Conservation (phyloP, 2,113 vertebrate species). For the Epinephelus moara region DNA sequence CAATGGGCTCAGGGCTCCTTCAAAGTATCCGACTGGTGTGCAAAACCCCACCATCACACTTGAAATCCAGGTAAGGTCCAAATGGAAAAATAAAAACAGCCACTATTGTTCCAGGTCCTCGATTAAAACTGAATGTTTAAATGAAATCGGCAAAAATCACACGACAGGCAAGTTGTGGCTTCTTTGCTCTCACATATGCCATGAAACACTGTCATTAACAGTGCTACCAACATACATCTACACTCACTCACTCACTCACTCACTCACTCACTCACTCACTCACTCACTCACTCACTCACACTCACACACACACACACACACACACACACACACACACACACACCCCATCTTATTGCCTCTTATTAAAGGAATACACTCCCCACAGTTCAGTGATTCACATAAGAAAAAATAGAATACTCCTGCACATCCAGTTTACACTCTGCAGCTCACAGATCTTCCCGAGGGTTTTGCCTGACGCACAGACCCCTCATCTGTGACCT, state of each 20-base stretch:
- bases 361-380: conserved; percentile 19
- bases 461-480: not conserved
- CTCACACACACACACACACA: not conserved
- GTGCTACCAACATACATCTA: not conserved
- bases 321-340: conserved; percentile 10
- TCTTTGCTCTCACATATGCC: conserved; percentile 1
- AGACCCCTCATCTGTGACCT: conserved; percentile 21
- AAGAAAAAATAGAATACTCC: conserved; percentile 44
- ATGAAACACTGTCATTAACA: conserved; percentile 20
- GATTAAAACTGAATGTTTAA: conserved; percentile 9
- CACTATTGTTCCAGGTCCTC: conserved; percentile 26
- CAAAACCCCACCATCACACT: conserved; percentile 53
- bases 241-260: not conserved
- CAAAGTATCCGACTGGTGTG: conserved; percentile 50
- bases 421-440: conserved; percentile 26
- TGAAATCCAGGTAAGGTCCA: conserved; percentile 57
- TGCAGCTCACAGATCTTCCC: not conserved
- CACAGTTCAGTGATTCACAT: conserved; percentile 61
- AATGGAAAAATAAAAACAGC: conserved; percentile 30
- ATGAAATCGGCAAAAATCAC: conserved; percentile 25
- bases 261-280: no score
- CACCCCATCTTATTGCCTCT: conserved; percentile 61
- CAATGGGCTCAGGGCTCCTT: conserved; percentile 33
- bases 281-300: no score
- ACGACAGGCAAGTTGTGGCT: conserved; percentile 25